These are phyloP conservation scores for Pristionchus fissidentatus DNA, from an alignment of 2,888 invertebrate species.

Conservation along the genomic window DNA sequence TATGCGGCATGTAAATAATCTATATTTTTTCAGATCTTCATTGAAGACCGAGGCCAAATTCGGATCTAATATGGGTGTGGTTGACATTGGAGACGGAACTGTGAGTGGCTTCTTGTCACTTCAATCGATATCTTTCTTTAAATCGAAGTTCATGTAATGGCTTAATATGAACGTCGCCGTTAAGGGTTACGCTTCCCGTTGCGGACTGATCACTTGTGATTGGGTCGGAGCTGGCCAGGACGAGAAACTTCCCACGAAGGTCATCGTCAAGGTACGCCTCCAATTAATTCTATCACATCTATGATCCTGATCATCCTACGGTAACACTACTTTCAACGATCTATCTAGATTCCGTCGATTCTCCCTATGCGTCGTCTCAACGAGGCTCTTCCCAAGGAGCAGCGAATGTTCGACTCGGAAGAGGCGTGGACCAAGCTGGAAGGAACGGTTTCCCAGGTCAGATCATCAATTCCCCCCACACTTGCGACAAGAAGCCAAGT, in stretches of 20 bases:
- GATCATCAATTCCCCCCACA: not conserved
- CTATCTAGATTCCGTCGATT: not conserved
- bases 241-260: slow-evolving; percentile 5
- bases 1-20: no score
- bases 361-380: slow-evolving; percentile 24
- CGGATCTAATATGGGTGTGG: not conserved
- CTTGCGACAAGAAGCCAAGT: no score
- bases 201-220: slow-evolving; percentile 1
- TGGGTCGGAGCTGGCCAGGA: slow-evolving; percentile 7
- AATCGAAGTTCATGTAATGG: not conserved
- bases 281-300: not conserved
- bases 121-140: no score
- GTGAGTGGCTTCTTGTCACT: no score
- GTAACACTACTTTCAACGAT: not conserved
- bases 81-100: slow-evolving; percentile 24
- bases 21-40: not conserved
- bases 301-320: not conserved
- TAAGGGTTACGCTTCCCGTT: slow-evolving; percentile 10
- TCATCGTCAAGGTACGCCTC: not conserved
- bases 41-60: slow-evolving; percentile 23
- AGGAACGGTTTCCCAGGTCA: not conserved
- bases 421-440: slow-evolving; percentile 17
- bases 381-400: slow-evolving; percentile 15
- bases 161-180: not conserved
- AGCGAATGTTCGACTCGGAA: slow-evolving; percentile 31